Percentiles rank a stretch among this genome's conserved stretches.
Conservation (phyloP, 2,797 vertebrate species). For the Scarus forsteni region DNA sequence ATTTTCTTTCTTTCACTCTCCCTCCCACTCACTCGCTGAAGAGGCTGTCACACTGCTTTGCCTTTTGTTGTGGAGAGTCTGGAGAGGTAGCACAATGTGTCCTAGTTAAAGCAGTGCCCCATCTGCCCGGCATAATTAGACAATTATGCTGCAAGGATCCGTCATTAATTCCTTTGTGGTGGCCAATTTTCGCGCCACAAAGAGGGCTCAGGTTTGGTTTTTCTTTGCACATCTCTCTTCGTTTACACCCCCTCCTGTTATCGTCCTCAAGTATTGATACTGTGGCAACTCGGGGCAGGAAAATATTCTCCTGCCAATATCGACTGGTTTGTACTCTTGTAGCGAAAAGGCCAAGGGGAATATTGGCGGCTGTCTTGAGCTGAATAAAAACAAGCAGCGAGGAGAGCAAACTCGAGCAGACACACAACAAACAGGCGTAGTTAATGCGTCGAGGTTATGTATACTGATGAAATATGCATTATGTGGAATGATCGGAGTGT, state of each 20-base stretch:
- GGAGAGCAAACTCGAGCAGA: conserved; percentile 61
- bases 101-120: conserved; percentile 87
- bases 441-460: conserved; percentile 55
- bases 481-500: conserved; percentile 40
- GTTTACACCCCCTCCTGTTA: conserved; percentile 69
- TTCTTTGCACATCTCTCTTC: conserved; percentile 73
- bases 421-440: conserved; percentile 62
- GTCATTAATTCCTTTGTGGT: conserved; percentile 86
- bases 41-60: conserved; percentile 82
- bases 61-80: conserved; percentile 86
- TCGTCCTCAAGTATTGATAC: conserved; percentile 75
- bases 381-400: conserved; percentile 71
- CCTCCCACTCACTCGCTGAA: conserved; percentile 83
- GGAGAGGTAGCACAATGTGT: conserved; percentile 86
- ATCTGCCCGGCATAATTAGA: conserved; percentile 87
- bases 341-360: conserved; percentile 74
- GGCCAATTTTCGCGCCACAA: conserved; percentile 81
- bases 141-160: conserved; percentile 86
- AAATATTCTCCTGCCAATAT: conserved; percentile 79
- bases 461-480: conserved; percentile 66
- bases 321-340: conserved; percentile 74
- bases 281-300: conserved; percentile 67
- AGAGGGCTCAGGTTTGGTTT: conserved; percentile 79
- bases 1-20: conserved; percentile 80
- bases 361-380: conserved; percentile 68